Evolutionary conservation across 2,797 vertebrate genomes (phyloP), one percentile per base, ranked within the genome.

Genomic region (Fistularia tabacaria): DNA sequence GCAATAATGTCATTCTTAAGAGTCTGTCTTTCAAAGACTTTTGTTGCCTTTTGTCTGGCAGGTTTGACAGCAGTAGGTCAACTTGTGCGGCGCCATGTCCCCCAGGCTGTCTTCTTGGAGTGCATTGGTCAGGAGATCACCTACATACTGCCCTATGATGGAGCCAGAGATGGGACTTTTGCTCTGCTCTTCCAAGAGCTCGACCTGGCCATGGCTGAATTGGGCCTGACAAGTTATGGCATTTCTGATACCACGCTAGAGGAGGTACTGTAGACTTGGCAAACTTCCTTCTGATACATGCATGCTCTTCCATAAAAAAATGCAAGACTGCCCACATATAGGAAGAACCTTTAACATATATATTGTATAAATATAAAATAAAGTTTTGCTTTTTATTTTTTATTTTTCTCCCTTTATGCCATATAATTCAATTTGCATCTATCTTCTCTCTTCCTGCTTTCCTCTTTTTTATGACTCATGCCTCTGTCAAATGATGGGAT

Each of bases 211-310:
- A 91, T 93, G 60, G 85, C 89, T 36, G 82, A 92, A 64, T 84
- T 99, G 36, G 93, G 94, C 36, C 92, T 99, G 84, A 96, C 91
- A 53, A 98, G 94, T 86, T 99, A 98, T 0, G 97, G 97, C 68
- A 96, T 99, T 78, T 95, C 97, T 6, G 96, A 99, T 90, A 97
- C 97, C 0, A 97, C 93, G 0, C 84, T 99, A 76, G 97, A 99
- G 72, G 97, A 99, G 91, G 97, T 99, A 81, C 38, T 7, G 48
- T 45, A 7, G 25, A 36, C 46, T 15, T 36, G 15, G 10, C 1
- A 14, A 14, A 15, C 1, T 13, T 48, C 2, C 25, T 25, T 2
- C 25, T 25, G 25, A 25, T 25, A 25, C 25, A 25, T 25, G 25
- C 25, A 25, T 25, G 25, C 25, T 25, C 25, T 25, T 5, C 25